Base-by-base conservation (phyloP, 2,113 vertebrate genomes). In the Lagopus muta region DNA sequence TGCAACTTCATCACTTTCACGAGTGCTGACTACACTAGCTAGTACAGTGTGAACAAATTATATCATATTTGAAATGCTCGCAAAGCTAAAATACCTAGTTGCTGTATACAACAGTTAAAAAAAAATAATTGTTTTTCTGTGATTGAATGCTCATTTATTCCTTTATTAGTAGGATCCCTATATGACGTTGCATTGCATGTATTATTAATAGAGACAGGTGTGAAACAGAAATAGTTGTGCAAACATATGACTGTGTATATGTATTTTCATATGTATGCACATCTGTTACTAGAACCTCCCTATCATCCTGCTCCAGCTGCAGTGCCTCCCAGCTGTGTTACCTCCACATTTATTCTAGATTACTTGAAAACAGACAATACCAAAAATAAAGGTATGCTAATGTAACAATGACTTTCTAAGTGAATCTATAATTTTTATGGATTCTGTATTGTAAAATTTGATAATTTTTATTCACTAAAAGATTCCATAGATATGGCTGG, bases 1-100 rank as follows among this genome's bases (percentile, higher is more conserved):
- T 42, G 66, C 1, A 4, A 20, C 30, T 84, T 50, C 0, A 0
- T 48, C 24, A 32, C 4, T 1, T 70, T 78, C 66, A 40, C 24
- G 54, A 22, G 11, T 42, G 15, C 54, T 69, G 58, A 11, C 42
- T 61, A n/a, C 27, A 18, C 3, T 4, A 87, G 16, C 27, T 61
- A 25, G 60, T 71, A 11, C 24, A 47, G 50, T 32, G 50, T 2
- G 3, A 64, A 60, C 21, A 36, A 58, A 32, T 50, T 12, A 12
- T 11, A 22, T 13, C 36, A 8, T 7, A 4, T 80, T 71, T 64
- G 10, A 60, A 58, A 75, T 22, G 36, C 10, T 19, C 17, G 15
- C 45, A 73, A 38, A 76, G 38, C 21, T 45, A 19, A 72, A 62
- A 25, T 11, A 86, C 80, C 86, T 58, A 67, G 28, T 58, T 71